These are phyloP conservation scores for Batillaria attramentaria DNA, from an alignment of 1,140 invertebrate species.

Conservation along the genomic window DNA sequence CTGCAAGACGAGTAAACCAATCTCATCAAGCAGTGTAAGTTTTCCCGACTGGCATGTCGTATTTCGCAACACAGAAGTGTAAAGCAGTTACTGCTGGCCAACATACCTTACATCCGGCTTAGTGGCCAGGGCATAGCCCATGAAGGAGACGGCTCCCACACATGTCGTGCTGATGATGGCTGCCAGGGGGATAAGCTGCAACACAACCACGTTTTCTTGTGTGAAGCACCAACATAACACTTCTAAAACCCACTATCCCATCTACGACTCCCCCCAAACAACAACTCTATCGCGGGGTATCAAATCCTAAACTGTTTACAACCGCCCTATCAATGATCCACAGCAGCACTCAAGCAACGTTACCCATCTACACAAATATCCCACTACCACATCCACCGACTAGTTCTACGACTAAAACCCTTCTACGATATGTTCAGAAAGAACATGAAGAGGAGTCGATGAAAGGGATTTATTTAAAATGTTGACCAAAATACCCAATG, in stretches of 20 bases:
- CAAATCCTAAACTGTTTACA: not conserved
- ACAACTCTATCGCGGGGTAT: not conserved
- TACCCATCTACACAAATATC: not conserved
- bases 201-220: conserved; percentile 9
- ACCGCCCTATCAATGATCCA: not conserved
- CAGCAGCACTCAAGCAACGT: not conserved
- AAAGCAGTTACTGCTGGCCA: too few species aligned
- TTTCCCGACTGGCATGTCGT: not conserved
- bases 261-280: too few species aligned
- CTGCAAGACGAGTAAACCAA: not conserved
- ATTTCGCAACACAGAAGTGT: not conserved
- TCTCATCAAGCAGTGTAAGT: not conserved
- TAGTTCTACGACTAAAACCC: too few species aligned
- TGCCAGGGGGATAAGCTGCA: conserved; percentile 48
- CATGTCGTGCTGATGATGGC: conserved; percentile 42
- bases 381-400: not conserved
- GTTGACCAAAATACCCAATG: not conserved
- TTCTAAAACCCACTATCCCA: too few species aligned
- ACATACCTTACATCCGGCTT: conserved; percentile 52
- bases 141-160: conserved; percentile 31
- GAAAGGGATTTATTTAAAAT: not conserved
- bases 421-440: too few species aligned
- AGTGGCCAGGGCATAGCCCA: conserved; percentile 38
- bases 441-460: not conserved
- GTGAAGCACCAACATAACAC: too few species aligned